Evolutionary conservation across 1,140 invertebrate genomes (phyloP), one percentile per base, ranked within the genome.

Genomic region (Reticulitermes speratus): DNA sequence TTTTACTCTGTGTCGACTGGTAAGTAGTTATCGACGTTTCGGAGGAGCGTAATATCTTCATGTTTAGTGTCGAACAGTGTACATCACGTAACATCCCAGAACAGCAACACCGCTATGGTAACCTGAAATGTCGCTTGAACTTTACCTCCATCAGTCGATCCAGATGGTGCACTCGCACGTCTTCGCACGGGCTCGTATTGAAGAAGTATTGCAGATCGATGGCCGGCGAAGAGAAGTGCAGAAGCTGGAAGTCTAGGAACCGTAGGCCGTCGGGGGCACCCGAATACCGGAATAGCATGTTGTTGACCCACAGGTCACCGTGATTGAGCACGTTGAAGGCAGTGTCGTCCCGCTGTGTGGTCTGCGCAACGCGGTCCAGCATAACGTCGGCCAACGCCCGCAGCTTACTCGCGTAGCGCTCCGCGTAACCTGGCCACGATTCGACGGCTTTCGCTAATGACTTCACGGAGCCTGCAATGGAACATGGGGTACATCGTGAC

Each of bases 101-200:
- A 38, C 38, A 38, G 38, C 38, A 38, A 38, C 38, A 38, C 38
- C 5, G 38, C 38, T 38, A 5, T 38, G 38, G 38, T 2, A 38
- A 38, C 2, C 38, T 38, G 38, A 38, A 38, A 38, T 38, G 14
- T 48, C 9, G 19, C 52, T 2, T 52, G 52, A 52, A 52, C 9
- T 12, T n/a, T 8, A 75, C 92, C 11, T 90, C 85, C 6, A 93
- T 87, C 0, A 93, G 32, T 0, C 86, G 86, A 7, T 91, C 89
- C n/a, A 88, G 89, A 12, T 91, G 82, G 19, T 86, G 82, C n/a
- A 21, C 82, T 44, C 87, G 69, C 9, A 84, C 52, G 0, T 87
- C 84, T 14, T 21, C 38, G 12, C 86, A 82, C 7, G 87, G 87
- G 59, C 87, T 88, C 1, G 87, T 87, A 55, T 86, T 86, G 23